Percentiles rank a stretch among this genome's conserved stretches.
Conservation (phyloP, 92 coral and sea anemone species). For the Nematostella vectensis region DNA sequence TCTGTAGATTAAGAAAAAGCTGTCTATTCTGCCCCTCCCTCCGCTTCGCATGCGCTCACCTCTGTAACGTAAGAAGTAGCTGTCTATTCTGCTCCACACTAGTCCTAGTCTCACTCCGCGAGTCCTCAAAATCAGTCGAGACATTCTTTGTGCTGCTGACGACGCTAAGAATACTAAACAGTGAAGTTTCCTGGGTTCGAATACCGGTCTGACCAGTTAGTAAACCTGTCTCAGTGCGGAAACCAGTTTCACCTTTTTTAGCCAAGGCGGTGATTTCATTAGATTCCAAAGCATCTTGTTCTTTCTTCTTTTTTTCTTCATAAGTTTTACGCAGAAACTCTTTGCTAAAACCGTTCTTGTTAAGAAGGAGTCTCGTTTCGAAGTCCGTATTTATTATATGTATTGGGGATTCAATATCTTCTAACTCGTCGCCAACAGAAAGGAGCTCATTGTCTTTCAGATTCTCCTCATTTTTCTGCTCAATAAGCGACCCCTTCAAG, state of each 20-base stretch:
- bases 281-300: constrained; percentile 3
- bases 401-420: constrained; percentile 4
- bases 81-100: constrained; percentile 81
- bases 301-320: constrained; percentile 8
- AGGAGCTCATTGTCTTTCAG: constrained; percentile 1
- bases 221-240: background rate
- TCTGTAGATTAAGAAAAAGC: no score
- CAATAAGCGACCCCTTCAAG: background rate
- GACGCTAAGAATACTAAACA: constrained; percentile 70
- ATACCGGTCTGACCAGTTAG: constrained; percentile 10
- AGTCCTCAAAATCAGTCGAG: constrained; percentile 40
- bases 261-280: background rate
- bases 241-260: background rate
- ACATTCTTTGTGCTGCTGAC: constrained; percentile 53
- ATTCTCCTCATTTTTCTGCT: background rate
- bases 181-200: constrained; percentile 31
- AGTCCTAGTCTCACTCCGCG: constrained; percentile 39
- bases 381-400: constrained; percentile 24
- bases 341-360: constrained; percentile 29
- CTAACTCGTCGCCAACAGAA: background rate
- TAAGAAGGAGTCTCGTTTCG: constrained; percentile 21
- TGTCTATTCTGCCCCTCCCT: no score
- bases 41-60: no score
- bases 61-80: constrained; percentile 76
- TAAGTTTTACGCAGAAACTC: constrained; percentile 7